phyloP scores from a whole-genome alignment of 2,888 invertebrate genomes.

The Lissonota sp. region DNA sequence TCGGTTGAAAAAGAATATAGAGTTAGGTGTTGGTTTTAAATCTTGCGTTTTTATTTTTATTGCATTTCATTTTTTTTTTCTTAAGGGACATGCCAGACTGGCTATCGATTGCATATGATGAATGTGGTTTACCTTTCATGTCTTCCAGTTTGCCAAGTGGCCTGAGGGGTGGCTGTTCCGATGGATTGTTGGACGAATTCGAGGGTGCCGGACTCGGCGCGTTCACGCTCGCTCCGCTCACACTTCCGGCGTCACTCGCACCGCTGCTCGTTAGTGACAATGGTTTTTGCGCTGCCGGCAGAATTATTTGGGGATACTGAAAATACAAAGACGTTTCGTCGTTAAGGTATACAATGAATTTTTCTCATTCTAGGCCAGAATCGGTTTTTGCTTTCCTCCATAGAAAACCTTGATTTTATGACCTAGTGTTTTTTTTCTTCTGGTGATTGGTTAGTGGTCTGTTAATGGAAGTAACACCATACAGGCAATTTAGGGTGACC shows the following conservation, averaged over 20 bases:
- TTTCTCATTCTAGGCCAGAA: no score
- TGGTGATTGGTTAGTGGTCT: conserved; percentile 51
- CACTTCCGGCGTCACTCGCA: conserved; percentile 82
- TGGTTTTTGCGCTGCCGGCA: conserved; percentile 89
- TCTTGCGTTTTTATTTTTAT: no score
- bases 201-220: conserved; percentile 81
- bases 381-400: background rate
- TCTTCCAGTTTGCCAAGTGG: conserved; percentile 92
- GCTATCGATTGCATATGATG: no score
- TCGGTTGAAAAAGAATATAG: conserved; percentile 20
- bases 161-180: conserved; percentile 82
- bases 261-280: conserved; percentile 82
- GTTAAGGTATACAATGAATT: no score
- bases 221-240: conserved; percentile 78
- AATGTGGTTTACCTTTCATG: conserved; percentile 88
- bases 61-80: no score
- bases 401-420: no score
- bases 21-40: background rate
- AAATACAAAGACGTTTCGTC: conserved; percentile 15
- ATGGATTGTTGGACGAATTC: conserved; percentile 78
- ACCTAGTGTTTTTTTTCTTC: background rate
- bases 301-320: conserved; percentile 91
- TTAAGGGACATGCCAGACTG: no score
- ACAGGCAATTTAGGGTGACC: conserved; percentile 31
- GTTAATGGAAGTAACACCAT: conserved; percentile 57